These are phyloP conservation scores for Carettochelys insculpta DNA, from an alignment of 2,113 vertebrate species.

Conservation along the genomic window DNA sequence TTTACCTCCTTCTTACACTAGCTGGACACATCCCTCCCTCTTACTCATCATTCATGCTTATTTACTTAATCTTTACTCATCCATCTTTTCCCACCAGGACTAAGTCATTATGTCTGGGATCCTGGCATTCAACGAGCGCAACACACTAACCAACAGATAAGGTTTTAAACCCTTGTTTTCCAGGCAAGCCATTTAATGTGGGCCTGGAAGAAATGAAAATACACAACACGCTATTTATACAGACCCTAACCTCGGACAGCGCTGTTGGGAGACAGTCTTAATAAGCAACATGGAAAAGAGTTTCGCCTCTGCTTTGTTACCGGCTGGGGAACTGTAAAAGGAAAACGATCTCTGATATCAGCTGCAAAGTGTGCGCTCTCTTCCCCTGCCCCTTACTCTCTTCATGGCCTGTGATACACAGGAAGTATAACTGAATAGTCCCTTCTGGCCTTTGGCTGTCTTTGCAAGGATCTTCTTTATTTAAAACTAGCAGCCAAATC, in stretches of 20 bases:
- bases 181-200: neutral
- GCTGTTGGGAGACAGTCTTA: neutral
- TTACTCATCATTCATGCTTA: constrained; percentile 19
- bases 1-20: constrained; percentile 14
- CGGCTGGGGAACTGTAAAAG: neutral
- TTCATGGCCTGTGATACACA: no score
- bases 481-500: no score
- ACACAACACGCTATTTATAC: fast-evolving
- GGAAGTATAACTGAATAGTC: no score
- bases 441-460: no score
- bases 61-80: neutral
- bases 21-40: neutral
- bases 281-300: fast-evolving
- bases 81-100: neutral
- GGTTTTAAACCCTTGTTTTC: neutral
- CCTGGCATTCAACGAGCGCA: fast-evolving
- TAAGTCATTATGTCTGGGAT: neutral
- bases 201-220: neutral
- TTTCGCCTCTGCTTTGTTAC: neutral
- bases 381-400: neutral
- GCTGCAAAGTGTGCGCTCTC: neutral
- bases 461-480: no score
- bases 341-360: neutral
- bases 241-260: fast-evolving
- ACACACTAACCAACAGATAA: neutral